Conservation (phyloP, 2,113 vertebrate genomes). For the Cavia aperea region DNA sequence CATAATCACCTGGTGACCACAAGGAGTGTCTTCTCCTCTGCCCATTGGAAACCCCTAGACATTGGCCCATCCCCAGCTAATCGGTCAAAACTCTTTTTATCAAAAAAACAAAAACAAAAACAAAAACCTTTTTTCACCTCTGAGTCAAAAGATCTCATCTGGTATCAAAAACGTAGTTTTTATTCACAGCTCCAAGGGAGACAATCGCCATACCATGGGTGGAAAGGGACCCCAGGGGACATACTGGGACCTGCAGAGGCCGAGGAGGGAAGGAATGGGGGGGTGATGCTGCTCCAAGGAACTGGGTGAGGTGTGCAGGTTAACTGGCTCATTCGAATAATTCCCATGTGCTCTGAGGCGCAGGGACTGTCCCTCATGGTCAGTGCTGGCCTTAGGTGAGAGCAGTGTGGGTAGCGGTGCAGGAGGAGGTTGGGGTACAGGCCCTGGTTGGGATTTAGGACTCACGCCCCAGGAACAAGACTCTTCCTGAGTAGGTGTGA, state of each 20-base stretch:
- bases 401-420: not conserved
- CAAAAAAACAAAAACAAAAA: too few species aligned
- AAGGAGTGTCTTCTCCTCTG: not conserved
- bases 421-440: not conserved
- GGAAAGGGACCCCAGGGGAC: too few species aligned
- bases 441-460: not conserved
- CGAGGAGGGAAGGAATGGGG: not conserved
- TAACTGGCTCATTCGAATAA: not conserved
- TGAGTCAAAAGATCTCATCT: not conserved
- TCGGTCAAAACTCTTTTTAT: not conserved
- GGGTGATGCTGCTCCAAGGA: fast-evolving
- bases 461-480: not conserved
- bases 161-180: not conserved
- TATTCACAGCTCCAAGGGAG: not conserved
- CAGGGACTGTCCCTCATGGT: too few species aligned
- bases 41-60: not conserved
- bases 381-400: not conserved
- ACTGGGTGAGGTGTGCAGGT: not conserved
- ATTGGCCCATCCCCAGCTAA: not conserved
- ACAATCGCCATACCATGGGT: not conserved
- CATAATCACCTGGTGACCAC: not conserved
- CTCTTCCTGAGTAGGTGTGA: not conserved
- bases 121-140: not conserved
- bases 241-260: fast-evolving
- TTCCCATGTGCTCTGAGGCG: not conserved